Conservation (phyloP, 2,888 invertebrate species). For the Dasypogon diadema region DNA sequence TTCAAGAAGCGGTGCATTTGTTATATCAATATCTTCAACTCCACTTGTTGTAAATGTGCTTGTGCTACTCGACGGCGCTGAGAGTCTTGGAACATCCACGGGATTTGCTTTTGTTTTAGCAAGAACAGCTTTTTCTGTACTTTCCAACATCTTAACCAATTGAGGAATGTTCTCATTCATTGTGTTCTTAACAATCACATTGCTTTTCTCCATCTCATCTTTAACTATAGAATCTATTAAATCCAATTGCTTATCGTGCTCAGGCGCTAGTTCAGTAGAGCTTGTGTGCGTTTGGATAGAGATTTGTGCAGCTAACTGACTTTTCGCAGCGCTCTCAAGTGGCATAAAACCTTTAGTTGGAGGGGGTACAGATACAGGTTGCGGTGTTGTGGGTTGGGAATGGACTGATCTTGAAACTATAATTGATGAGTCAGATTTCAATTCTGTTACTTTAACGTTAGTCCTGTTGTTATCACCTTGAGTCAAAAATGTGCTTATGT, state of each 20-base stretch:
- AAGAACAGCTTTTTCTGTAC: slow-evolving; percentile 62
- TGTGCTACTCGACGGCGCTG: slow-evolving; percentile 10
- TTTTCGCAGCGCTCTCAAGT: slow-evolving; percentile 63
- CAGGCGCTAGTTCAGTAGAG: slow-evolving; percentile 64
- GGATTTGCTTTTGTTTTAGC: slow-evolving; percentile 42
- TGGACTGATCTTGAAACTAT: not conserved
- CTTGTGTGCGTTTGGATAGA: slow-evolving; percentile 67
- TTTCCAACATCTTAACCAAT: slow-evolving; percentile 71
- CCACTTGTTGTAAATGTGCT: slow-evolving; percentile 55
- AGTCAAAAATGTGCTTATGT: slow-evolving; percentile 59
- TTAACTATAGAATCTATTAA: slow-evolving; percentile 68
- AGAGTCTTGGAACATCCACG: slow-evolving; percentile 30
- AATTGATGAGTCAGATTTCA: slow-evolving; percentile 52
- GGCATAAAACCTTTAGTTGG: slow-evolving; percentile 66
- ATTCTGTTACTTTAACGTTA: slow-evolving; percentile 58
- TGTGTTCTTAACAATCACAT: slow-evolving; percentile 59
- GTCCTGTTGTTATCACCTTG: slow-evolving; percentile 56
- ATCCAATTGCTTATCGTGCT: slow-evolving; percentile 67
- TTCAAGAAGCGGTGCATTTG: slow-evolving; percentile 62
- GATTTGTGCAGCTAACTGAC: slow-evolving; percentile 66
- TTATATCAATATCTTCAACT: slow-evolving; percentile 63
- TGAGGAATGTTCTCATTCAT: slow-evolving; percentile 68
- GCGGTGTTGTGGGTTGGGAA: slow-evolving; percentile 54
- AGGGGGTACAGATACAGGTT: slow-evolving; percentile 52
- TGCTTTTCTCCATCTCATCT: slow-evolving; percentile 63